Evolutionary conservation across 2,113 vertebrate species (phyloP).

Genomic region (Hypomesus transpacificus): DNA sequence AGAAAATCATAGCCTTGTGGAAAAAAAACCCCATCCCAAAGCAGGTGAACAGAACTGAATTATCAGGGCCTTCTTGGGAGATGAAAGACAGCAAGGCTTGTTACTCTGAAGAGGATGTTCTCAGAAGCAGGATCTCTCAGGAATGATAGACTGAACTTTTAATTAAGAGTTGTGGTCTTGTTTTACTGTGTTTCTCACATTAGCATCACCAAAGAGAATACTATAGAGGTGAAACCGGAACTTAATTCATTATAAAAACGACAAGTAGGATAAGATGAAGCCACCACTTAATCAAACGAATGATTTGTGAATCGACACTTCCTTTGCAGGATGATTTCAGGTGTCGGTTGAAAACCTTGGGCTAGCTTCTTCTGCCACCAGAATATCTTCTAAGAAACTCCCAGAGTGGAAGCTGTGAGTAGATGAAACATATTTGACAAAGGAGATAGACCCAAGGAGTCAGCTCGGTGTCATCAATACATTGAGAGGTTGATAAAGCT

Average conservation of each 20-base stretch:
- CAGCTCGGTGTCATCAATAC: no score
- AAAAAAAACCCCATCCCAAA: no score
- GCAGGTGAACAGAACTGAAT: no score
- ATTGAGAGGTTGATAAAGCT: no score
- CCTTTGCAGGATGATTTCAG: background rate
- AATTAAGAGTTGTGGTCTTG: background rate
- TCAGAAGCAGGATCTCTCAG: slow-evolving; percentile 22
- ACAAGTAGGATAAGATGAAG: slow-evolving; percentile 25
- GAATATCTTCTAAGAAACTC: no score
- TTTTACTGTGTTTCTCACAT: slow-evolving; percentile 1
- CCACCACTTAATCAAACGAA: slow-evolving; percentile 2
- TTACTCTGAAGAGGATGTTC: background rate
- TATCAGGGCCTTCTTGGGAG: no score
- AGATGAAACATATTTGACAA: background rate
- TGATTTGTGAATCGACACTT: background rate
- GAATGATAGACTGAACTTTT: slow-evolving; percentile 14
- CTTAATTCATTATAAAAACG: slow-evolving; percentile 10
- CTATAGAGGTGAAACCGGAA: background rate
- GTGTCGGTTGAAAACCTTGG: no score
- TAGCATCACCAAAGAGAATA: slow-evolving; percentile 36
- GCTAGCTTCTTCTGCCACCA: no score
- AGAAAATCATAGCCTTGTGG: no score
- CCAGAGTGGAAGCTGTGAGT: no score
- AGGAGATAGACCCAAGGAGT: background rate
- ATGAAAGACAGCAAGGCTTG: no score